Percentiles rank a stretch among this genome's conserved stretches.
phyloP scores from a whole-genome alignment of 2,797 vertebrate species.

The Lophotriccus pileatus region DNA sequence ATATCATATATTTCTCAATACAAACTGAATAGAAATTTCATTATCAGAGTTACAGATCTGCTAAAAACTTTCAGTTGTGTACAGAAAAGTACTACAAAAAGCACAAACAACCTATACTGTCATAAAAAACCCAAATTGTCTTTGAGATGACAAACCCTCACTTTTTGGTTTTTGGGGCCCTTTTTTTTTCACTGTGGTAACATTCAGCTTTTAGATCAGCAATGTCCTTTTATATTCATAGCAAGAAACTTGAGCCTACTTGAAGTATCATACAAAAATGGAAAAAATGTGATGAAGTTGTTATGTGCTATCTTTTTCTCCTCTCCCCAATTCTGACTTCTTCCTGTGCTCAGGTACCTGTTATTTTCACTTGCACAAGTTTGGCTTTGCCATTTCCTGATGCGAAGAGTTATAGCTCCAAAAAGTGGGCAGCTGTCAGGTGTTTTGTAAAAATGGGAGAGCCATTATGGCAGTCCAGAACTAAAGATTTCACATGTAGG shows the following conservation, averaged over 20 bases:
- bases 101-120: not conserved
- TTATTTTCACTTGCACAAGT: not conserved
- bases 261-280: not conserved
- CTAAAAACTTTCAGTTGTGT: not conserved
- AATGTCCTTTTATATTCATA: not conserved
- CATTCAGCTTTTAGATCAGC: not conserved
- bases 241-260: not conserved
- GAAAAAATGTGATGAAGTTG: not conserved
- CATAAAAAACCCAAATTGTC: not conserved
- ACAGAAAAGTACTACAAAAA: not conserved
- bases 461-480: not conserved
- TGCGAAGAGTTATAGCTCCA: not conserved
- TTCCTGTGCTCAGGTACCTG: not conserved
- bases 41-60: not conserved
- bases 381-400: not conserved
- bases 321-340: not conserved
- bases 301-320: not conserved
- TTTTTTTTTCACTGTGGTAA: not conserved
- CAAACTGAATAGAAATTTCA: not conserved
- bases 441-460: not conserved
- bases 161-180: rapidly evolving
- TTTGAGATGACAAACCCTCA: not conserved
- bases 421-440: not conserved
- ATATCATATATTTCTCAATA: not conserved
- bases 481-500: not conserved